These are phyloP conservation scores for Chymomyza procnemis DNA, from an alignment of 2,888 invertebrate genomes.

Conservation along the genomic window DNA sequence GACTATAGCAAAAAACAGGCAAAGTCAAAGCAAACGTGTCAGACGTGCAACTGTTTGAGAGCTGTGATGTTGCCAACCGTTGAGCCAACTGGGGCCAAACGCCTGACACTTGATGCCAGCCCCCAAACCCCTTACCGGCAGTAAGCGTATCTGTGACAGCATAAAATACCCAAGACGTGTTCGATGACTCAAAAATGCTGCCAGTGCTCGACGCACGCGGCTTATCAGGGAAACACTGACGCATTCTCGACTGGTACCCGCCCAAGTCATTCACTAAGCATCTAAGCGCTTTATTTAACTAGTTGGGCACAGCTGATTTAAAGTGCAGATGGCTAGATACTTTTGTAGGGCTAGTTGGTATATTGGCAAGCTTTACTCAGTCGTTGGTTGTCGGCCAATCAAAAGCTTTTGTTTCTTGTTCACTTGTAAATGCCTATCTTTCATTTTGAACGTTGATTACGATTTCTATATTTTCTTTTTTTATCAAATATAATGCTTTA, in stretches of 20 bases:
- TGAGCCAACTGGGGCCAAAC: slow-evolving; percentile 15
- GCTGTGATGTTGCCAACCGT: neutral
- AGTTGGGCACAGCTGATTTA: neutral
- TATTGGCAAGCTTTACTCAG: neutral
- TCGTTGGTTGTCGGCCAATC: neutral
- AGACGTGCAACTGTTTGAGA: neutral
- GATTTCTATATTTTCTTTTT: too few relatives aligned
- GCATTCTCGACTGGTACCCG: neutral
- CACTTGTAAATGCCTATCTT: neutral
- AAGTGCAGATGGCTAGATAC: neutral
- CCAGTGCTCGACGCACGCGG: neutral
- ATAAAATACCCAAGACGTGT: slow-evolving; percentile 43
- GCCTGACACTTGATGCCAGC: slow-evolving; percentile 3
- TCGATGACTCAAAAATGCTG: slow-evolving; percentile 45
- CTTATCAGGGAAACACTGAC: neutral
- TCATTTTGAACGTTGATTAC: slow-evolving; percentile 66
- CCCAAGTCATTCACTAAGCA: neutral
- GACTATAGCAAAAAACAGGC: neutral
- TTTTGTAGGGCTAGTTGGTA: neutral
- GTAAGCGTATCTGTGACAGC: slow-evolving; percentile 23
- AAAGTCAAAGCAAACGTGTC: slow-evolving; percentile 1
- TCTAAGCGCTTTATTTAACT: neutral
- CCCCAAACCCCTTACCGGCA: too few relatives aligned
- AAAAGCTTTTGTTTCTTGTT: neutral
- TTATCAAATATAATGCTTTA: too few relatives aligned